Evolutionary conservation across 2,888 invertebrate species (phyloP).

Genomic region (Melangyna quadrimaculata): DNA sequence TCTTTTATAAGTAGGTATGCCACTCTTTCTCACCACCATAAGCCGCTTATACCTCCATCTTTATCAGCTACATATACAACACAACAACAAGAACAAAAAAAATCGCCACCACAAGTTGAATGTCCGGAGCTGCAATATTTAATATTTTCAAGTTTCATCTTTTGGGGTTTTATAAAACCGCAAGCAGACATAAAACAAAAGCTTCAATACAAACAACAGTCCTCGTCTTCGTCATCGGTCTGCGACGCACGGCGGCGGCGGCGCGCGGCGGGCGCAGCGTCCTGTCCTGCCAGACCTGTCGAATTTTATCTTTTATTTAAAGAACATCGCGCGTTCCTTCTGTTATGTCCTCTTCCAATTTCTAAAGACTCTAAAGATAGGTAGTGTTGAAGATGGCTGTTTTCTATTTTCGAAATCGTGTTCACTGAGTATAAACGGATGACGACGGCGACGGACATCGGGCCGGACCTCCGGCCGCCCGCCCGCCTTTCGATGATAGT

Average conservation of each 20-base stretch:
- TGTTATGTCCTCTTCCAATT: neutral
- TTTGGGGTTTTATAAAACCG: constrained; percentile 53
- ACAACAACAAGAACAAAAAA: too few species aligned
- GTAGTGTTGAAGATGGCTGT: constrained; percentile 53
- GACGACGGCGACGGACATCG: neutral
- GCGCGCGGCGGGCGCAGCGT: too few species aligned
- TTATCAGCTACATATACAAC: neutral
- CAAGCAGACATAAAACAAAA: constrained; percentile 50
- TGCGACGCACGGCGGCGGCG: too few species aligned
- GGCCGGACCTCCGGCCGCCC: neutral
- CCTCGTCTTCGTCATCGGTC: neutral
- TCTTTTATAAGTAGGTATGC: neutral
- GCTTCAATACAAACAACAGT: neutral
- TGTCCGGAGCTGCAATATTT: constrained; percentile 55
- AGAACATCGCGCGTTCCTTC: constrained; percentile 32
- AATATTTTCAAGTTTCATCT: constrained; percentile 66
- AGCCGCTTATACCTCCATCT: constrained; percentile 56
- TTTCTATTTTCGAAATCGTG: constrained; percentile 45
- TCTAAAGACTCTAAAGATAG: constrained; percentile 17
- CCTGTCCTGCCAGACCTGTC: constrained; percentile 45
- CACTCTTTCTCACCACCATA: constrained; percentile 33
- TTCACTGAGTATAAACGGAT: constrained; percentile 12
- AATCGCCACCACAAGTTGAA: constrained; percentile 41
- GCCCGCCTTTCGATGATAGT: neutral
- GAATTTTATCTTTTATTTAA: constrained; percentile 65